Conservation (phyloP, 2,888 invertebrate species). For the Drosophila falleni region DNA sequence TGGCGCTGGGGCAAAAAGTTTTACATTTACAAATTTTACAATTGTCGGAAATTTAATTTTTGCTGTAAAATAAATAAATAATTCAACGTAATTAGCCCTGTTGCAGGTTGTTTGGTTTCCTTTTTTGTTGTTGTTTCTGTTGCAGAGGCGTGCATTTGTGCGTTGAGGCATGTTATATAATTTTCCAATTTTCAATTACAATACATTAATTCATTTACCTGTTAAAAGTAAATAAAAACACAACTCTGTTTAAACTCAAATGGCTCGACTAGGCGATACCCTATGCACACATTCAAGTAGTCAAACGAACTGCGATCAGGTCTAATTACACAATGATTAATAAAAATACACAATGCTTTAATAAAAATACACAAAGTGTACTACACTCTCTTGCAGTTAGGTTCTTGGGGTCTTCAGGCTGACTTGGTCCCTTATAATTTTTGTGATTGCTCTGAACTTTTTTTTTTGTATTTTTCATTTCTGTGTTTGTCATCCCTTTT, state of each 20-base stretch:
- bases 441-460: no score
- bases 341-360: no score
- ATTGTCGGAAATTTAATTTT: slow-evolving; percentile 52
- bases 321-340: no score
- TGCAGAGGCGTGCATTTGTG: background rate
- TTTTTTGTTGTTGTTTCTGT: slow-evolving; percentile 2
- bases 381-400: no score
- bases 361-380: no score
- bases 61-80: slow-evolving; percentile 47
- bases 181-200: slow-evolving; percentile 21
- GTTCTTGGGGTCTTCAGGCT: no score
- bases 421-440: no score
- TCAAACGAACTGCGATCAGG: background rate
- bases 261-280: background rate
- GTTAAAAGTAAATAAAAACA: background rate
- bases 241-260: background rate
- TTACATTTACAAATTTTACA: slow-evolving; percentile 44
- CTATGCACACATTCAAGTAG: background rate
- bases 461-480: no score
- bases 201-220: slow-evolving; percentile 7
- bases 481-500: no score
- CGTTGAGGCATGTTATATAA: slow-evolving; percentile 9
- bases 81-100: slow-evolving; percentile 40
- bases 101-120: slow-evolving; percentile 18
- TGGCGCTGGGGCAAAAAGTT: slow-evolving; percentile 31